Conservation (phyloP, 2,797 vertebrate species). For the Hylomyscus alleni region DNA sequence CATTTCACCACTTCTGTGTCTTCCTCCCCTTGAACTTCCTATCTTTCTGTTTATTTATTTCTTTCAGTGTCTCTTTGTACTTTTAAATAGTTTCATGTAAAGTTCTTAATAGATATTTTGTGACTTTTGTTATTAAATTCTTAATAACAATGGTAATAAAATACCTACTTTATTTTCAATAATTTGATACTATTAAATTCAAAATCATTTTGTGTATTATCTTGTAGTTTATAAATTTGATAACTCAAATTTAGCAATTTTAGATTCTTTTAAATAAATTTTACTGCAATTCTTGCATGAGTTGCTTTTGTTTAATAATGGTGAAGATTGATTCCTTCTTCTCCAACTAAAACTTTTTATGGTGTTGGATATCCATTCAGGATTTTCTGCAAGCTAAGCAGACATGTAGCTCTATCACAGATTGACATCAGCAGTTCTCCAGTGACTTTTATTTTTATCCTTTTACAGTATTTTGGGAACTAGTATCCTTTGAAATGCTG, state of each 20-base stretch:
- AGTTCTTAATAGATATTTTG: background rate
- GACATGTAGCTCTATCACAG: background rate
- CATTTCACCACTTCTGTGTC: background rate
- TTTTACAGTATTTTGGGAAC: background rate
- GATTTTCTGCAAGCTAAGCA: background rate
- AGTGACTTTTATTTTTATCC: conserved; percentile 3
- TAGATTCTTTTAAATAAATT: background rate
- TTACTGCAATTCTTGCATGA: background rate
- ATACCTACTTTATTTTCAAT: background rate
- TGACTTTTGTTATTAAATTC: background rate
- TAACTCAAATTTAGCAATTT: conserved; percentile 2
- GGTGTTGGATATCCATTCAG: too few relatives aligned
- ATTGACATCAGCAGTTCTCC: background rate
- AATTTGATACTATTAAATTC: background rate
- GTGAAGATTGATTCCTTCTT: background rate
- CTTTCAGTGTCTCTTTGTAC: background rate
- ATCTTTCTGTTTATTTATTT: conserved; percentile 1
- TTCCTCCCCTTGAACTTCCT: background rate
- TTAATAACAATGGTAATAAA: background rate
- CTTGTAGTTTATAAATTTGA: background rate
- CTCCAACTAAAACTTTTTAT: background rate
- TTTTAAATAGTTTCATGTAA: background rate
- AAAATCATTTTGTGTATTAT: background rate
- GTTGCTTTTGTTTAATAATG: background rate
- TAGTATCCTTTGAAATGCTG: background rate